Evolutionary conservation across 2,888 invertebrate species (phyloP), one percentile per base, ranked within the genome.

Genomic region (Psylliodes chrysocephalus): DNA sequence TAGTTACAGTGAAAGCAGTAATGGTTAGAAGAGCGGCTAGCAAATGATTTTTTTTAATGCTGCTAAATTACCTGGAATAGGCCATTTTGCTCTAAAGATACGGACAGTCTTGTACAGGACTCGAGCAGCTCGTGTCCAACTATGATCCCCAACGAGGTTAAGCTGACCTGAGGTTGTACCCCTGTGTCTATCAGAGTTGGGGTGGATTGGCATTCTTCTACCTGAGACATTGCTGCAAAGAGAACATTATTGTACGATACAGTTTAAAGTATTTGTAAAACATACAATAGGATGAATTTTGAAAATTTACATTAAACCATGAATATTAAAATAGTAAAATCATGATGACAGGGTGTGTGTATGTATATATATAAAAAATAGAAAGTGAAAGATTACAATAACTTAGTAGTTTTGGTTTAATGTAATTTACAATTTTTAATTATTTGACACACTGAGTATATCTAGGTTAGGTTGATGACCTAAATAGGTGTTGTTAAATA

Each of bases 201-300:
- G 76, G 94, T 94, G 62, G 94, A 94, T 81, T 94, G 94, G 74
- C 94, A 93, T 84, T 95, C 94, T 80, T 95, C 94, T 73, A 93
- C 93, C 78, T 92, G 92, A 42, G 92, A 88, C 86, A 92, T 86
- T 65, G 89, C 91, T 90, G 82, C 17, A 79, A 79, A 66, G 65
- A 67, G 69, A 69, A 68, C 67, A 60, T 70, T 60, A n/a, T 12
- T 35, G 6, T 22, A 14, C n/a, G n/a, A n/a, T n/a, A n/a, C n/a
- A n/a, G n/a, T n/a, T n/a, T n/a, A n/a, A n/a, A n/a, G n/a, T n/a
- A n/a, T n/a, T n/a, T n/a, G n/a, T n/a, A n/a, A n/a, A n/a, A n/a
- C n/a, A n/a, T n/a, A n/a, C n/a, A n/a, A n/a, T n/a, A 8, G 7
- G 44, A 18, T 44, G 8, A 17, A 44, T 15, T 44, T 18, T 44